Conservation (phyloP, 2,888 invertebrate genomes). For the Minunthozetes semirufus region DNA sequence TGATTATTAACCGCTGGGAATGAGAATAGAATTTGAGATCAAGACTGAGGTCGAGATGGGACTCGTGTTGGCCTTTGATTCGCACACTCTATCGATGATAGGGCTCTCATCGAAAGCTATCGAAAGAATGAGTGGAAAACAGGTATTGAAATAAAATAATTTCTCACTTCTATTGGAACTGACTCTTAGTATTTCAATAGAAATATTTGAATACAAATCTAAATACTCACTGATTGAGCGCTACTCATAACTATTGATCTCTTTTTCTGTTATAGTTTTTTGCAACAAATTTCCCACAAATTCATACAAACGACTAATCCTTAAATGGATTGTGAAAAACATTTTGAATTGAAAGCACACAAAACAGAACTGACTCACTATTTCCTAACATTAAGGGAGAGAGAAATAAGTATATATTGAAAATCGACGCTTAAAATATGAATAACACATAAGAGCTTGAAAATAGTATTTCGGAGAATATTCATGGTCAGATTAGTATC, state of each 20-base stretch:
- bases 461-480: not conserved
- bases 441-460: constrained; percentile 16
- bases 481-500: constrained; percentile 19
- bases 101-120: not conserved
- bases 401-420: constrained; percentile 22
- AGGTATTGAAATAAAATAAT: constrained; percentile 20
- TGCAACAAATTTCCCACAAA: constrained; percentile 12
- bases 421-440: constrained; percentile 9
- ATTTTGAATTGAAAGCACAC: not conserved
- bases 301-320: constrained; percentile 16
- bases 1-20: not conserved
- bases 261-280: not conserved
- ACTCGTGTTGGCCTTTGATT: constrained; percentile 1
- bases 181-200: not conserved
- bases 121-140: not conserved
- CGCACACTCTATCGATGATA: not conserved
- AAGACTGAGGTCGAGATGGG: constrained; percentile 23
- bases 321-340: constrained; percentile 18
- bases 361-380: not conserved
- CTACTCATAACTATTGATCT: not conserved
- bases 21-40: not conserved
- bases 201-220: not conserved
- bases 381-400: constrained; percentile 1
- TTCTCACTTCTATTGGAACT: not conserved
- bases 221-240: not conserved